Evolutionary conservation across 2,888 invertebrate species (phyloP), one percentile per base, ranked within the genome.

Genomic region (Sarcophaga variegata): DNA sequence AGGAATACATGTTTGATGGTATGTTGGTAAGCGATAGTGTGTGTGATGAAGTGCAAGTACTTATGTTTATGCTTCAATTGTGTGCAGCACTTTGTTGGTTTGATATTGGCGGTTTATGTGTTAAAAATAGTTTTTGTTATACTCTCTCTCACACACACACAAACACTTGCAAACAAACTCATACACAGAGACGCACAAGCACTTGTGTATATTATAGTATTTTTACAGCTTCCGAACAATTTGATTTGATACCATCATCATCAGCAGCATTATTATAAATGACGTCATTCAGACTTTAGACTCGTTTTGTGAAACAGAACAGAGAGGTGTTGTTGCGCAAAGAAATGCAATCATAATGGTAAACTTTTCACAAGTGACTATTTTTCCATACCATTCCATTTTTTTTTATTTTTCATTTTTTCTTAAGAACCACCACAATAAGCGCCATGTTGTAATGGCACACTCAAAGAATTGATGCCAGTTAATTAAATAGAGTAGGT

Each of bases 221-320:
- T 85, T 85, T 84, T 87, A 87, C 72, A 88, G 88, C 86, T 88
- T 89, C 88, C 89, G 81, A 88, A 85, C 89, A 88, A 89, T 89
- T 89, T 89, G 87, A 86, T 87, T 87, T 89, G 83, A 88, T 86
- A 81, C 69, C 83, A 54, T 83, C 86, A 81, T 60, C 78, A 69
- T 81, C 83, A 74, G 64, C 74, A 83, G 82, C 66, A 76, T 71
- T 75, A 87, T 84, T 78, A 79, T 84, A 84, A 87, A 79, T 87
- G 87, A 87, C 54, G 87, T 84, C 78, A 81, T 87, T 79, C 66
- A 70, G 72, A 75, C 62, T 54, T 12, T 54, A 14, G 54, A 17
- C 14, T 54, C 12, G 54, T 54, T 54, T 54, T 54, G 17, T 12
- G 54, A 17, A 54, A 17, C 17, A 54, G 27, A 69, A 17, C 17